Evolutionary conservation across 2,888 invertebrate genomes (phyloP).

Genomic region (Drosophila subquinaria): DNA sequence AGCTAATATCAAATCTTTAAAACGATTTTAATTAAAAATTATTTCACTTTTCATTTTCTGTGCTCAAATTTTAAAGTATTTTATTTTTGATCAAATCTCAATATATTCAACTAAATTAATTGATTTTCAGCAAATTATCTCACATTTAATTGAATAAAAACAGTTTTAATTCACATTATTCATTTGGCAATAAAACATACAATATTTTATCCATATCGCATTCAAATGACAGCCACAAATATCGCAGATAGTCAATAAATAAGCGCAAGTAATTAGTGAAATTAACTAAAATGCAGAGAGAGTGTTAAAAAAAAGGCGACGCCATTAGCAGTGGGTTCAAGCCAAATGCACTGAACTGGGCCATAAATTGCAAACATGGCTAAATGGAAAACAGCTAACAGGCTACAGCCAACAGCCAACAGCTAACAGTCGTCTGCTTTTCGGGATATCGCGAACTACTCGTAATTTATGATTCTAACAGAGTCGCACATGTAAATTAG

Average conservation of each 20-base stretch:
- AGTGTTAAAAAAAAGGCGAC: not conserved
- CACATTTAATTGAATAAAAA: slow-evolving; percentile 17
- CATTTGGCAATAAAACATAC: not conserved
- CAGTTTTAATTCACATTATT: slow-evolving; percentile 16
- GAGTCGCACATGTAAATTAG: slow-evolving; percentile 79
- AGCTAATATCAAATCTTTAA: too few relatives aligned
- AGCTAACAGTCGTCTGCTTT: slow-evolving; percentile 31
- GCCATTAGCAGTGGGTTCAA: slow-evolving; percentile 49
- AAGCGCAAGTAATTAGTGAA: slow-evolving; percentile 66
- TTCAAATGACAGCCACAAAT: slow-evolving; percentile 38
- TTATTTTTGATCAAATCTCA: not conserved
- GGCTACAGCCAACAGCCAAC: not conserved
- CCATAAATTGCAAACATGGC: slow-evolving; percentile 61
- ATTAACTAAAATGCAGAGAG: slow-evolving; percentile 50
- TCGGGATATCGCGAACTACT: slow-evolving; percentile 19
- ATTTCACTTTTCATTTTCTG: not conserved
- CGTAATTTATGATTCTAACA: slow-evolving; percentile 67
- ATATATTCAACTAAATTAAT: not conserved
- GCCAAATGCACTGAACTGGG: slow-evolving; percentile 53
- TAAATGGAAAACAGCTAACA: slow-evolving; percentile 31
- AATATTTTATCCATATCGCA: not conserved
- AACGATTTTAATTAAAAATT: not conserved
- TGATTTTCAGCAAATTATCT: not conserved
- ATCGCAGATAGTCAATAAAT: slow-evolving; percentile 56
- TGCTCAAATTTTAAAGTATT: not conserved